phyloP scores from a whole-genome alignment of 2,888 invertebrate species.

The Cantharis nigra region DNA sequence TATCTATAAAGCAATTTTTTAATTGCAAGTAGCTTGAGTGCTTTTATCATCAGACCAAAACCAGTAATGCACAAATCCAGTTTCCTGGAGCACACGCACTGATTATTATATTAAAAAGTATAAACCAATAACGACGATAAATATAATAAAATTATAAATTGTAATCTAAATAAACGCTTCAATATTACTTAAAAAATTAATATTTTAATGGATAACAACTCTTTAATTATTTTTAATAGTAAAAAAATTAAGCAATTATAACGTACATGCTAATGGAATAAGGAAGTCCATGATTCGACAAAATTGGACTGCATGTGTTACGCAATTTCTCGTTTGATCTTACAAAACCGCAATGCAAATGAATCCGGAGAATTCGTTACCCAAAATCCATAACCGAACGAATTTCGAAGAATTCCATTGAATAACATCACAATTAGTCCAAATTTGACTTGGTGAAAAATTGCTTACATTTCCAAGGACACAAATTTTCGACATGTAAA shows the following conservation, averaged over 20 bases:
- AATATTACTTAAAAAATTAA: background rate
- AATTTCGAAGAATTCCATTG: background rate
- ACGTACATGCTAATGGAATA: background rate
- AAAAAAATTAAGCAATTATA: background rate
- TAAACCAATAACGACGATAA: background rate
- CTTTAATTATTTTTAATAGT: background rate
- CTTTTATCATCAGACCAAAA: background rate
- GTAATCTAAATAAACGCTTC: background rate
- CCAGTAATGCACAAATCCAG: background rate
- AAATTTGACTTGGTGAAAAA: background rate
- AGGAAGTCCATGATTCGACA: background rate
- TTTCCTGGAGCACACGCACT: background rate
- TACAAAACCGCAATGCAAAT: background rate
- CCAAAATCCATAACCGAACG: background rate
- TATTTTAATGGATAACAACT: background rate
- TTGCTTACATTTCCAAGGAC: background rate
- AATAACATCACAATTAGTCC: background rate
- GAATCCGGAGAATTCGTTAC: background rate
- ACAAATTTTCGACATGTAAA: background rate
- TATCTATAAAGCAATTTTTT: background rate
- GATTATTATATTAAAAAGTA: background rate
- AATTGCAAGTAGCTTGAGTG: background rate
- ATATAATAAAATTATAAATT: background rate
- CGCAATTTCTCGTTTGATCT: background rate
- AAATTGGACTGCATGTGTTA: background rate